These are phyloP conservation scores for Hybognathus amarus DNA, from an alignment of 2,797 vertebrate genomes.

Conservation along the genomic window DNA sequence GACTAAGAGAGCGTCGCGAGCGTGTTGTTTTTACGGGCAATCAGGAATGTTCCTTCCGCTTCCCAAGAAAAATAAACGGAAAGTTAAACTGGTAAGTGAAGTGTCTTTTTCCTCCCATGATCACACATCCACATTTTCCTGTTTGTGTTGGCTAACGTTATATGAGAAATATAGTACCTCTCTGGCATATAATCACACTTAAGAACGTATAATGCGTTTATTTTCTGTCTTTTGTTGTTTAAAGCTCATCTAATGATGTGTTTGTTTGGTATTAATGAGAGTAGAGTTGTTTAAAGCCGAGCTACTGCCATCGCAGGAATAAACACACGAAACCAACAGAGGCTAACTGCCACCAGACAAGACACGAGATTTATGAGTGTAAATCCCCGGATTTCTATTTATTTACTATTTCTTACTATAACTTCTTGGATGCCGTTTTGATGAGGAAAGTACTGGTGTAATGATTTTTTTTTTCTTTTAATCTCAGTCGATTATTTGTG, in stretches of 20 bases:
- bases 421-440: background rate
- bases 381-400: background rate
- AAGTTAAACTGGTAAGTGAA: conserved; percentile 77
- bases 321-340: background rate
- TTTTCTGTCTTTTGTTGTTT: background rate
- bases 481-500: background rate
- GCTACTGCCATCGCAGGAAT: conserved; percentile 3
- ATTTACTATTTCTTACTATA: background rate
- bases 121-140: background rate
- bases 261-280: background rate
- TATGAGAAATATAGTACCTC: background rate
- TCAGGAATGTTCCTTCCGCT: conserved; percentile 82
- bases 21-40: conserved; percentile 60
- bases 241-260: background rate
- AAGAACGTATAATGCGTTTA: background rate
- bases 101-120: conserved; percentile 29
- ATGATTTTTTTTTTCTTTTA: background rate
- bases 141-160: background rate
- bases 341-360: background rate
- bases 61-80: conserved; percentile 77
- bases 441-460: background rate
- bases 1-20: background rate
- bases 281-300: conserved; percentile 19
- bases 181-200: background rate
- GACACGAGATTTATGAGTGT: background rate